Evolutionary conservation across 2,797 vertebrate species (phyloP).

Genomic region (Aphelocoma californica): DNA sequence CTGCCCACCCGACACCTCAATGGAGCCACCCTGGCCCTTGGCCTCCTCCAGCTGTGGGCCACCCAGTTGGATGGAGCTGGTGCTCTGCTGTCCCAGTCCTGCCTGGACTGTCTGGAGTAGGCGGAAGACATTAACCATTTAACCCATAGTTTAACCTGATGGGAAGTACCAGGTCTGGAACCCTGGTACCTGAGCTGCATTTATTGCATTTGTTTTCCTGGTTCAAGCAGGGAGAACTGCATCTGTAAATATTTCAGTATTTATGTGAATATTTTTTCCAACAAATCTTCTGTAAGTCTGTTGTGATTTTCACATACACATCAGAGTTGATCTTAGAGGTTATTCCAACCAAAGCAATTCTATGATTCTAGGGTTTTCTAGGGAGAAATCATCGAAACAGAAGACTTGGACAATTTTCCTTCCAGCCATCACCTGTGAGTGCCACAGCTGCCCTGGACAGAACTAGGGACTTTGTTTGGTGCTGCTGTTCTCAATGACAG

Average conservation of each 20-base stretch:
- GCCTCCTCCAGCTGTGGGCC: not conserved
- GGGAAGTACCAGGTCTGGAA: not conserved
- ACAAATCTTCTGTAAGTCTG: not conserved
- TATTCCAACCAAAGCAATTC: not conserved
- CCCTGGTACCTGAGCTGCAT: too few species aligned
- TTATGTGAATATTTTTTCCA: not conserved
- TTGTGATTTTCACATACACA: not conserved
- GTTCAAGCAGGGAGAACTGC: not conserved
- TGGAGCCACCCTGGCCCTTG: not conserved
- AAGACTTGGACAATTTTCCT: not conserved
- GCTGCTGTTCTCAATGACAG: not conserved
- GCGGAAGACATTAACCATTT: not conserved
- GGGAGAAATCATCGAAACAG: not conserved
- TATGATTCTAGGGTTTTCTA: not conserved
- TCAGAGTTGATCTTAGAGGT: not conserved
- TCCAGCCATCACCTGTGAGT: not conserved
- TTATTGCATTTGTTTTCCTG: not conserved
- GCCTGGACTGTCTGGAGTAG: fast-evolving
- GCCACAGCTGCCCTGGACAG: not conserved
- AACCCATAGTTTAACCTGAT: not conserved
- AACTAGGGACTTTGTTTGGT: not conserved
- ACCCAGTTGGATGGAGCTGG: not conserved
- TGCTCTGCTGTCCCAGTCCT: not conserved
- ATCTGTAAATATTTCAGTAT: not conserved
- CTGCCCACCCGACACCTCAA: fast-evolving